These are phyloP conservation scores for Sisor rabdophorus DNA, from an alignment of 2,113 vertebrate species.

Conservation along the genomic window DNA sequence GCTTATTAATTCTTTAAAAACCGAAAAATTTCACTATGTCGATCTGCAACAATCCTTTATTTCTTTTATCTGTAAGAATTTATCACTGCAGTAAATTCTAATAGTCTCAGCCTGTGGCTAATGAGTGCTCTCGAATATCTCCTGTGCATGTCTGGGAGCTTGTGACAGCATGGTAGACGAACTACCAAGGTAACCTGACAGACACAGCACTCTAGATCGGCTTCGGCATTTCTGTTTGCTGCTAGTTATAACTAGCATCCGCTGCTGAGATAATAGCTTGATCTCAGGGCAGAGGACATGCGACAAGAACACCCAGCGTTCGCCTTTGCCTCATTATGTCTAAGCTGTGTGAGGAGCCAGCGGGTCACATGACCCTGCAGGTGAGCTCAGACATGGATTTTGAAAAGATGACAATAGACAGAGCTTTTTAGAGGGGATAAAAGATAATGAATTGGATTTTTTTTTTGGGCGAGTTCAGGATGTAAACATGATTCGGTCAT, in stretches of 20 bases:
- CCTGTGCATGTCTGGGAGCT: slow-evolving; percentile 41
- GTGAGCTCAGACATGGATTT: slow-evolving; percentile 36
- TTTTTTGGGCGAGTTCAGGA: slow-evolving; percentile 30
- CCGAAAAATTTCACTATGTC: not conserved
- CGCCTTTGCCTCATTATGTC: slow-evolving; percentile 17
- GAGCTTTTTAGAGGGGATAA: not conserved
- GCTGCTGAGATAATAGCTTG: not conserved
- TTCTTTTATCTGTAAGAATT: slow-evolving; percentile 12
- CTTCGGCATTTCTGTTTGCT: slow-evolving; percentile 47
- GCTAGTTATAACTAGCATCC: slow-evolving; percentile 12
- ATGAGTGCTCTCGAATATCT: slow-evolving; percentile 44
- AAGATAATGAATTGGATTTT: slow-evolving; percentile 12
- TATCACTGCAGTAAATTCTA: slow-evolving; percentile 13
- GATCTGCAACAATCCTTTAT: not conserved
- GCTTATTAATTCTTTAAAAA: too few relatives aligned
- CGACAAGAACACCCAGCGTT: not conserved
- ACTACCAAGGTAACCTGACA: slow-evolving; percentile 27
- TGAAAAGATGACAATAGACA: slow-evolving; percentile 1
- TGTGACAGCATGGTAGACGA: slow-evolving; percentile 41
- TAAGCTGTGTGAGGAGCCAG: not conserved
- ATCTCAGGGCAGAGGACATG: not conserved
- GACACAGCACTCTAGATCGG: slow-evolving; percentile 3
- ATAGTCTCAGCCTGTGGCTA: slow-evolving; percentile 1
- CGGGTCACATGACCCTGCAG: slow-evolving; percentile 5
- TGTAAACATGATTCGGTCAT: slow-evolving; percentile 48